phyloP scores from a whole-genome alignment of 2,797 vertebrate genomes.

The Merluccius polli region DNA sequence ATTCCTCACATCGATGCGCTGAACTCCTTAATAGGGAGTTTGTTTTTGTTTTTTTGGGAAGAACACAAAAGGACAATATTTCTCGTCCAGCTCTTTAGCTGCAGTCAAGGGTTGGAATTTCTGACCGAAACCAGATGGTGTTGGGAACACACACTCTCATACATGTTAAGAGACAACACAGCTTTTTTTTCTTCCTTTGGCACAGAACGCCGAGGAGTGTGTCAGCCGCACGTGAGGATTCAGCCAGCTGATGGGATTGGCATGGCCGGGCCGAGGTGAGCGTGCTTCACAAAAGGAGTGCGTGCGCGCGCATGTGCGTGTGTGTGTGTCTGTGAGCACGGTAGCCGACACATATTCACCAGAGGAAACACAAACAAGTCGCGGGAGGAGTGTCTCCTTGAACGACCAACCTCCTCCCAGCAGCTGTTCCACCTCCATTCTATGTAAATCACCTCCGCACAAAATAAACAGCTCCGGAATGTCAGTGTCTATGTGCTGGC shows the following conservation, averaged over 20 bases:
- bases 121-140: background rate
- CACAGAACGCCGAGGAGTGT: background rate
- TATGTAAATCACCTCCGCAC: constrained; percentile 50
- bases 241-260: constrained; percentile 46
- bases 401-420: constrained; percentile 47
- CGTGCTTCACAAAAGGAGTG: constrained; percentile 27
- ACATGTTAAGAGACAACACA: background rate
- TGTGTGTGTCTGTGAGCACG: constrained; percentile 26
- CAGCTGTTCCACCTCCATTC: constrained; percentile 40
- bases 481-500: constrained; percentile 7
- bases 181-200: no score
- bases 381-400: constrained; percentile 45
- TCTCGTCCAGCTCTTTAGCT: background rate
- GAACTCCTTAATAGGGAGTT: background rate
- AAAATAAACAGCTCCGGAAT: constrained; percentile 29
- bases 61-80: background rate
- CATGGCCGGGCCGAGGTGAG: constrained; percentile 31
- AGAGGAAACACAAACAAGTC: constrained; percentile 43
- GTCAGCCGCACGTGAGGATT: background rate
- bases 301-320: background rate
- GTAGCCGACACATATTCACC: constrained; percentile 43
- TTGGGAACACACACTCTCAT: background rate
- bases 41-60: background rate
- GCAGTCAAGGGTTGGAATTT: background rate
- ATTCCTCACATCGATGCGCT: background rate